phyloP scores from a whole-genome alignment of 2,888 invertebrate species.

The Epirrita christyi region DNA sequence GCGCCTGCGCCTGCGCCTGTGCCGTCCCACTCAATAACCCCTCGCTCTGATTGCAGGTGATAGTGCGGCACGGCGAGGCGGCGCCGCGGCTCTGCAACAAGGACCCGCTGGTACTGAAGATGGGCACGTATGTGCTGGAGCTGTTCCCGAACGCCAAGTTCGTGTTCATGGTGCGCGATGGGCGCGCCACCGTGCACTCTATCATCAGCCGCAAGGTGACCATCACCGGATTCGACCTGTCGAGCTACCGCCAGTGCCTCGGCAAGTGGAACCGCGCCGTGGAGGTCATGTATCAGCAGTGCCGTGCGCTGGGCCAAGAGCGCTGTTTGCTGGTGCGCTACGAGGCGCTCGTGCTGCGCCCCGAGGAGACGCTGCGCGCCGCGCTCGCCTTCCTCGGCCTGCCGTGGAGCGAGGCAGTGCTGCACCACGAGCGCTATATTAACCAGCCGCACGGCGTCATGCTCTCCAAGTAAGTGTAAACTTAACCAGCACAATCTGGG shows the following conservation, averaged over 20 bases:
- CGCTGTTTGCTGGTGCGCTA: constrained; percentile 96
- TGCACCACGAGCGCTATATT: constrained; percentile 98
- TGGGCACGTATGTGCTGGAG: constrained; percentile 95
- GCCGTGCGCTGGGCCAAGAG: constrained; percentile 90
- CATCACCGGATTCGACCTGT: constrained; percentile 97
- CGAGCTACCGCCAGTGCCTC: constrained; percentile 96
- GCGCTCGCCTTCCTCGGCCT: constrained; percentile 95
- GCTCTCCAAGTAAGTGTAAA: constrained; percentile 92
- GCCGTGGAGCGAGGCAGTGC: constrained; percentile 97
- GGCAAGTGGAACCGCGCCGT: constrained; percentile 98
- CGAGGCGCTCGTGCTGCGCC: constrained; percentile 98
- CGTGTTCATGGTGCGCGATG: constrained; percentile 99
- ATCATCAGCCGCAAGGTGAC: constrained; percentile 96
- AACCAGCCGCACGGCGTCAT: constrained; percentile 97
- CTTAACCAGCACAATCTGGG: too few species aligned
- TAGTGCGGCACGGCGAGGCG: constrained; percentile 97
- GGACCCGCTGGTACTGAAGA: constrained; percentile 98
- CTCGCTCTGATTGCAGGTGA: constrained; percentile 71
- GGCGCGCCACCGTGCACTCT: constrained; percentile 98
- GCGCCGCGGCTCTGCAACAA: constrained; percentile 99
- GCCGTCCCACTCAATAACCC: not conserved
- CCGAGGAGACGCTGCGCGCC: constrained; percentile 93
- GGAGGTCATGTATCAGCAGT: constrained; percentile 97
- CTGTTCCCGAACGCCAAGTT: constrained; percentile 99
- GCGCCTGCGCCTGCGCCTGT: not conserved